phyloP scores from a whole-genome alignment of 2,888 invertebrate species.

The Drosophila anomalata region DNA sequence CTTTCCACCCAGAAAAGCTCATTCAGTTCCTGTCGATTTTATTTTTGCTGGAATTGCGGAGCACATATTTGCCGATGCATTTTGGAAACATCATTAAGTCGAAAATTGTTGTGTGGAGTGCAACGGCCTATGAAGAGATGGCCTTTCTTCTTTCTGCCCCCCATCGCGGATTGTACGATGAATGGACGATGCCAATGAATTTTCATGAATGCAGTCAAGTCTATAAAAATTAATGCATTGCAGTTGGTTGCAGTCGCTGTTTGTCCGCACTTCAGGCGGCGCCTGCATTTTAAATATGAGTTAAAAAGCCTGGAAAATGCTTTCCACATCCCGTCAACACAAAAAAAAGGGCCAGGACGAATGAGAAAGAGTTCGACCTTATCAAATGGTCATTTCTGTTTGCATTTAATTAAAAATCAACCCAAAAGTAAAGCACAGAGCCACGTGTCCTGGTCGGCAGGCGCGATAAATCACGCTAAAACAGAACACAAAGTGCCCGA shows the following conservation, averaged over 20 bases:
- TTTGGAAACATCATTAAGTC: slow-evolving; percentile 78
- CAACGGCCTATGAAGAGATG: slow-evolving; percentile 72
- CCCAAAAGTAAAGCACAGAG: slow-evolving; percentile 61
- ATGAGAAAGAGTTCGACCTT: slow-evolving; percentile 43
- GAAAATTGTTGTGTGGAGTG: slow-evolving; percentile 70
- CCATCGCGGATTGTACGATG: slow-evolving; percentile 5
- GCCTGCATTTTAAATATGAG: slow-evolving; percentile 75
- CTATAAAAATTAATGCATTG: slow-evolving; percentile 76
- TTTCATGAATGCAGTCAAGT: slow-evolving; percentile 78
- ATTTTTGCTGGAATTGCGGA: slow-evolving; percentile 49
- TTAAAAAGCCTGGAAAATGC: slow-evolving; percentile 63
- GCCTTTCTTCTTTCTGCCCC: slow-evolving; percentile 5
- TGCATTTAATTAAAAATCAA: slow-evolving; percentile 83
- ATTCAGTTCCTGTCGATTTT: slow-evolving; percentile 31
- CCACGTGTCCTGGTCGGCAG: slow-evolving; percentile 77
- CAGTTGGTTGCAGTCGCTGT: slow-evolving; percentile 62
- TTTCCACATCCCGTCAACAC: not conserved
- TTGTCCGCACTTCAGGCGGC: slow-evolving; percentile 20
- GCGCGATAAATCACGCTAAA: slow-evolving; percentile 83
- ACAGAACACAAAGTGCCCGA: slow-evolving; percentile 78
- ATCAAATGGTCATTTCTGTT: slow-evolving; percentile 83
- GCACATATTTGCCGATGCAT: slow-evolving; percentile 78
- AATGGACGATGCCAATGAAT: slow-evolving; percentile 63
- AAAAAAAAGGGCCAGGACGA: slow-evolving; percentile 1
- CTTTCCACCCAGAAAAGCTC: not conserved